Percentiles rank a stretch among this genome's conserved stretches.
Evolutionary conservation across 1,140 invertebrate species (phyloP).

Genomic region (Plutomurus gul): DNA sequence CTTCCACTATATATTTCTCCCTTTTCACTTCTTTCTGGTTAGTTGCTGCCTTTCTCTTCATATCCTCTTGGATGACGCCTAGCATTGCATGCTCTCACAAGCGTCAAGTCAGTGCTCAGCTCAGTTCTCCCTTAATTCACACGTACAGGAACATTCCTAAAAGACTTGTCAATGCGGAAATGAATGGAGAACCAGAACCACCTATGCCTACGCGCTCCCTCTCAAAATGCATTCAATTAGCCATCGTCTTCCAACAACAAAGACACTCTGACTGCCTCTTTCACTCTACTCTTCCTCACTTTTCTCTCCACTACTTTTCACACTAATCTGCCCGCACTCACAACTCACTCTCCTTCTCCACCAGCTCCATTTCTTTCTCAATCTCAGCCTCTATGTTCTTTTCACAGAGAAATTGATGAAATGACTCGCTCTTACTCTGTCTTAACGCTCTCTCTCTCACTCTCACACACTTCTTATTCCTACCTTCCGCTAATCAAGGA

Average conservation of each 20-base stretch:
- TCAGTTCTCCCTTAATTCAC: constrained; percentile 39
- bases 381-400: neutral
- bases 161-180: constrained; percentile 48
- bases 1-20: constrained; percentile 7
- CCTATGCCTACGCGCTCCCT: constrained; percentile 31
- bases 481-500: too few relatives aligned
- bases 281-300: neutral
- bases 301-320: constrained; percentile 22
- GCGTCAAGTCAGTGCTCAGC: neutral
- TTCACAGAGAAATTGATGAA: neutral
- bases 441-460: neutral
- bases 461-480: too few relatives aligned
- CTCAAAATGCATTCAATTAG: constrained; percentile 50
- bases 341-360: neutral
- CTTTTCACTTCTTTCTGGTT: constrained; percentile 11
- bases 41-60: neutral
- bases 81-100: neutral
- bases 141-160: constrained; percentile 35
- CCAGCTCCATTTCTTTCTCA: neutral
- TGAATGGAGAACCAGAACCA: constrained; percentile 41
- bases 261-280: constrained; percentile 6
- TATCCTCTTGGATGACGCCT: constrained; percentile 37
- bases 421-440: neutral
- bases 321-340: constrained; percentile 3
- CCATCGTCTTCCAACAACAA: constrained; percentile 44